Base-by-base conservation (phyloP, 1,140 invertebrate genomes). In the Drosophila pruinosa region DNA sequence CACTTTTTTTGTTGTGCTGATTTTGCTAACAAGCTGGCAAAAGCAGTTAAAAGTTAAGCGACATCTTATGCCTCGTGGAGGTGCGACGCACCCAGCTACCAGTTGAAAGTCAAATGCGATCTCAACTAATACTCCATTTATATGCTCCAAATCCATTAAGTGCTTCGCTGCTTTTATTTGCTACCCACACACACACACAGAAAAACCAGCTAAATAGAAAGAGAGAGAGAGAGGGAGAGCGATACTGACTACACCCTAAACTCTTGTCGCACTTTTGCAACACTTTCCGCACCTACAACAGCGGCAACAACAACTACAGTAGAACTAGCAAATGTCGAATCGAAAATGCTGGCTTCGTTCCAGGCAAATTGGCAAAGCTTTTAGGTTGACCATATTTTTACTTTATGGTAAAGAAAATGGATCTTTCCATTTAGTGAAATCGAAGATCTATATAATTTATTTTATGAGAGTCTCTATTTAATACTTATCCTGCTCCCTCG, bases 101-200 rank as follows among this genome's bases (percentile, higher is more conserved):
- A 80, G 52, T 48, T 31, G 68, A 65, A 56, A 41, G 52, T 57
- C 21, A 47, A 50, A 22, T 48, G 48, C 10, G 28, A 41, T 47
- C 69, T 58, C 48, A 64, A 41, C 76, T 59, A 43, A 45, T 77
- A 75, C 70, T 86, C 81, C 78, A 82, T 88, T 81, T 78, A 82
- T 75, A 62, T 77, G 82, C 82, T 88, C 82, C 82, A 88, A 89
- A 88, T 88, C 78, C 82, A 88, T 88, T 88, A 89, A 86, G 82
- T 88, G 81, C 71, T 65, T 82, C 56, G 73, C 61, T 78, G 78
- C 79, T 82, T 82, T 81, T 81, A 82, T 82, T 81, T 78, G 65
- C 79, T 65, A 61, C 79, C 79, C 75, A 83, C 80, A 79, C 80
- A 58, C 53, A 38, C 26, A 67, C 26, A 71, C 21, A 58, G 3